phyloP scores from a whole-genome alignment of 2,113 vertebrate species.

The Dromas ardeola region DNA sequence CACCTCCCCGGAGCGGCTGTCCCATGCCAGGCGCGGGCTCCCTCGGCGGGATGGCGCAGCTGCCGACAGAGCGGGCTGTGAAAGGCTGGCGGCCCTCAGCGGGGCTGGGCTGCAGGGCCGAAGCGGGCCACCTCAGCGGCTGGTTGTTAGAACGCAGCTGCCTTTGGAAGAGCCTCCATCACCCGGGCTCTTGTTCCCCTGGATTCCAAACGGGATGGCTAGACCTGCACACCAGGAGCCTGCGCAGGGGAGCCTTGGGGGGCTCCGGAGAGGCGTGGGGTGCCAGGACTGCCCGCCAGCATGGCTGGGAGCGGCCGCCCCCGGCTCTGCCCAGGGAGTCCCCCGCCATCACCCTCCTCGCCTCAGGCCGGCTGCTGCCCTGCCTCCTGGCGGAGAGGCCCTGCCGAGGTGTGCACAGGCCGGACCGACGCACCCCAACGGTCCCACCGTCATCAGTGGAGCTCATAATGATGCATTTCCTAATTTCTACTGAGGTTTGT shows the following conservation, averaged over 20 bases:
- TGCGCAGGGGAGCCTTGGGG: not conserved
- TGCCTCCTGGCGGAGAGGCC: too few relatives aligned
- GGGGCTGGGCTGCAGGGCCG: not conserved
- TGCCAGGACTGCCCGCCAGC: rapidly evolving
- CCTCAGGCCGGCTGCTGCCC: rapidly evolving
- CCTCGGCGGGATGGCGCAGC: not conserved
- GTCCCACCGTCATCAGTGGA: rapidly evolving
- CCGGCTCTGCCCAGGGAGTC: not conserved
- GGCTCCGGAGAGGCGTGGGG: not conserved
- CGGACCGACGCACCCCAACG: rapidly evolving
- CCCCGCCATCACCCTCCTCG: too few relatives aligned
- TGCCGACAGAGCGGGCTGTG: rapidly evolving
- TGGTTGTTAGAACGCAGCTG: not conserved
- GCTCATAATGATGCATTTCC: rapidly evolving
- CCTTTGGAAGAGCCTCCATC: not conserved
- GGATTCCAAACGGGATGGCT: rapidly evolving
- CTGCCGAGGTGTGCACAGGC: not conserved
- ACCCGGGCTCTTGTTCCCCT: too few relatives aligned
- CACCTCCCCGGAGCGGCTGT: not conserved
- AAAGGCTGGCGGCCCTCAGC: rapidly evolving
- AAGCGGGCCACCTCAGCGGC: not conserved
- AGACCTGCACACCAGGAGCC: too few relatives aligned
- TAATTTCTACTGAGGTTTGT: not conserved
- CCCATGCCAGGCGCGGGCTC: rapidly evolving
- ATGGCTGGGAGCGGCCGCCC: rapidly evolving